Evolutionary conservation across 1,140 invertebrate species (phyloP).

Genomic region (Caligus rogercresseyi): DNA sequence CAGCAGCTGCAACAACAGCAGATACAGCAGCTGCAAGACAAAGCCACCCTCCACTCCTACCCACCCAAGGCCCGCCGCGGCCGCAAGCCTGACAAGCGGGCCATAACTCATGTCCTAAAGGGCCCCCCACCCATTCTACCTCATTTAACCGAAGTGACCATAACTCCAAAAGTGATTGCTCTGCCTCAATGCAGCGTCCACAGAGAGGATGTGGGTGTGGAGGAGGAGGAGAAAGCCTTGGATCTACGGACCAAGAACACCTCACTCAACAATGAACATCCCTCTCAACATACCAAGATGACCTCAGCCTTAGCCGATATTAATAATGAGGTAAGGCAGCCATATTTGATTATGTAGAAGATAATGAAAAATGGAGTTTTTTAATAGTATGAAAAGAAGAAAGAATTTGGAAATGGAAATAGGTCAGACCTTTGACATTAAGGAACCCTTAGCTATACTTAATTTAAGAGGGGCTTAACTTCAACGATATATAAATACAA

Average conservation of each 20-base stretch:
- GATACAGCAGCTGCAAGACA: background rate
- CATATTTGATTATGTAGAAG: too few species aligned
- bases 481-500: too few species aligned
- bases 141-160: background rate
- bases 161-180: constrained; percentile 8
- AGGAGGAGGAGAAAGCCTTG: background rate
- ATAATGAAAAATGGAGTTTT: too few species aligned
- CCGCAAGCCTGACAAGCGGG: background rate
- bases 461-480: too few species aligned
- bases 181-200: background rate
- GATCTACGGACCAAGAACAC: constrained; percentile 4
- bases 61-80: background rate
- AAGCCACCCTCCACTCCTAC: background rate
- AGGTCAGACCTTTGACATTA: too few species aligned
- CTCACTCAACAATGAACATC: too few species aligned
- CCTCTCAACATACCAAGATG: too few species aligned
- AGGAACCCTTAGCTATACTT: too few species aligned
- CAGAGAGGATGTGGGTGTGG: background rate
- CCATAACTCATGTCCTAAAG: background rate
- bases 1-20: background rate
- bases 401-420: too few species aligned
- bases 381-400: too few species aligned
- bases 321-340: too few species aligned
- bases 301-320: too few species aligned
- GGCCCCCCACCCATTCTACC: background rate